These are phyloP conservation scores for Cepphus grylle DNA, from an alignment of 2,113 vertebrate genomes.

Conservation along the genomic window DNA sequence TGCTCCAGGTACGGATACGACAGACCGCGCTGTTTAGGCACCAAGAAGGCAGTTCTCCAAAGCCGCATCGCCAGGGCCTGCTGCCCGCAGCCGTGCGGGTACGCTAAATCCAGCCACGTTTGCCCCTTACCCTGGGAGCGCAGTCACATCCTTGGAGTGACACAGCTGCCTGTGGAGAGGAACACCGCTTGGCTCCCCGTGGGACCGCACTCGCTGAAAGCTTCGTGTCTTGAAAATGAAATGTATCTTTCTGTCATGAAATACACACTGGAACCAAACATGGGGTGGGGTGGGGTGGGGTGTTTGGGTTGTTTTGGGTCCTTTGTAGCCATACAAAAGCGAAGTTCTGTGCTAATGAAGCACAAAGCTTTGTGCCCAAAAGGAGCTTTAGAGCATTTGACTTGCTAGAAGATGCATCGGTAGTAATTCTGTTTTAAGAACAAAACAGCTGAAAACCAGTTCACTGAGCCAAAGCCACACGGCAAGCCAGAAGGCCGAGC, in stretches of 20 bases:
- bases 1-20: not conserved
- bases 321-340: not conserved
- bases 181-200: not conserved
- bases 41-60: not conserved
- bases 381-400: not conserved
- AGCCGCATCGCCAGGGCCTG: not conserved
- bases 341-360: not conserved
- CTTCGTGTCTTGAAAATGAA: not conserved
- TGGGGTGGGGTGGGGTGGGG: too few relatives aligned
- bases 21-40: not conserved
- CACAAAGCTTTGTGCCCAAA: not conserved
- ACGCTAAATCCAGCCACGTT: fast-evolving
- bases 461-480: not conserved
- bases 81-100: not conserved
- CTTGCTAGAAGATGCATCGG: not conserved
- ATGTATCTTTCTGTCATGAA: not conserved
- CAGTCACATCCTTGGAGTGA: not conserved
- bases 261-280: not conserved
- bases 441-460: not conserved
- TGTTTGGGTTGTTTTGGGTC: not conserved
- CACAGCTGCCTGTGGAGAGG: too few relatives aligned
- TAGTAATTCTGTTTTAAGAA: not conserved
- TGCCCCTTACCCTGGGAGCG: not conserved
- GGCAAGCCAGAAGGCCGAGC: not conserved
- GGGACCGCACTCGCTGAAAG: not conserved